Percentiles rank a stretch among this genome's conserved stretches.
These are phyloP conservation scores for Halichoeres trimaculatus DNA, from an alignment of 2,113 vertebrate genomes.

Conservation along the genomic window DNA sequence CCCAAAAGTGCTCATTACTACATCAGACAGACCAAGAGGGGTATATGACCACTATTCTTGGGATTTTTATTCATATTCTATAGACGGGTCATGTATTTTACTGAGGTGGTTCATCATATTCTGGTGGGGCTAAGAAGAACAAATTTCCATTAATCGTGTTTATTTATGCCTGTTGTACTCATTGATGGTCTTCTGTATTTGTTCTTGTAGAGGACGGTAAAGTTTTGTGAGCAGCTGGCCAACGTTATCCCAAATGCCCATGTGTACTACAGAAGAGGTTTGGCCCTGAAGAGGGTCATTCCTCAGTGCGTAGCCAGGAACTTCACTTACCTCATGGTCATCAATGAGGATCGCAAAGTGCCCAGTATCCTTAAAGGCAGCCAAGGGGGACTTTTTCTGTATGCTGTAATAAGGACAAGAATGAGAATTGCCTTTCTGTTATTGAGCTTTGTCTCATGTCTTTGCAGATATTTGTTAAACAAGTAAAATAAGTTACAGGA, in stretches of 20 bases:
- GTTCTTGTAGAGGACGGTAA: conserved; percentile 90
- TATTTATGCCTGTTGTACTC: not conserved
- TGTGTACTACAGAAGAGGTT: conserved; percentile 95
- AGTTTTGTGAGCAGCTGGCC: conserved; percentile 92
- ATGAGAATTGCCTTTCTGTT: no score
- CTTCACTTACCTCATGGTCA: conserved; percentile 94
- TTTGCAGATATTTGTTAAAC: no score
- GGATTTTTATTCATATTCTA: no score
- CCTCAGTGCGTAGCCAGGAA: conserved; percentile 92
- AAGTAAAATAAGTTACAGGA: no score
- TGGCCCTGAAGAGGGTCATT: conserved; percentile 95
- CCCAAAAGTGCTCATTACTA: conserved; percentile 99
- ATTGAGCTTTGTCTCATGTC: no score
- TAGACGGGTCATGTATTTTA: no score
- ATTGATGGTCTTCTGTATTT: not conserved
- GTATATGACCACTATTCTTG: conserved; percentile 75
- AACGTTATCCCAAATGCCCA: conserved; percentile 92
- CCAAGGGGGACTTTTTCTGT: not conserved
- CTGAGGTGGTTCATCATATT: not conserved
- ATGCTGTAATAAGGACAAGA: no score
- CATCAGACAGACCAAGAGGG: conserved; percentile 95
- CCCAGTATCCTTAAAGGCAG: conserved; percentile 91
- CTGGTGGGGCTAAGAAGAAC: not conserved
- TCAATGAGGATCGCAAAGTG: conserved; percentile 94
- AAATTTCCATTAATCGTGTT: not conserved